A percentile compares a stretch with the other conserved stretches of the same genome.
Conservation (phyloP, 2,797 vertebrate species). For the Kryptolebias ocellatus region DNA sequence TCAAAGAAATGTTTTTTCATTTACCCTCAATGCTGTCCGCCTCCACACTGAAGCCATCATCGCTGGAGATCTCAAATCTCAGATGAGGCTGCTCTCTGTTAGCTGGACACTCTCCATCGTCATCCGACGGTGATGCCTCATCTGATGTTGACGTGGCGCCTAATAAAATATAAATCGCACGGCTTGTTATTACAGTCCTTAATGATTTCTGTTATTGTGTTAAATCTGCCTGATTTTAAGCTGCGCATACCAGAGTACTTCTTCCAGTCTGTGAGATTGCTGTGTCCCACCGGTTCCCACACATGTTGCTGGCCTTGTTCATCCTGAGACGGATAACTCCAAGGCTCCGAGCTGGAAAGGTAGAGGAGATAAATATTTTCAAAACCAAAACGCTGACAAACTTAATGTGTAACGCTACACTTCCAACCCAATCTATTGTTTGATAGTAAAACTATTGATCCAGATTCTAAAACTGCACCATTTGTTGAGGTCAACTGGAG, state of each 20-base stretch:
- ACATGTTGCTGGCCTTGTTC: constrained; percentile 71
- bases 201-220: too few relatives aligned
- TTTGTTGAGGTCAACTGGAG: too few relatives aligned
- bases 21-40: constrained; percentile 90
- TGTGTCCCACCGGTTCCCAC: constrained; percentile 79
- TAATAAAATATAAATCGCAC: constrained; percentile 41
- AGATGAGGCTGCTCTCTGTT: constrained; percentile 86
- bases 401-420: not conserved
- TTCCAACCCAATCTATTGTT: not conserved
- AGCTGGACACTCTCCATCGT: constrained; percentile 78
- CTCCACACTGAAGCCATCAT: constrained; percentile 91
- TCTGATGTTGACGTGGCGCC: constrained; percentile 87
- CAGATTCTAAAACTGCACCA: too few relatives aligned
- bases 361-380: not conserved
- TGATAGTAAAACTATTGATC: too few relatives aligned
- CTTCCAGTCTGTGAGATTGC: constrained; percentile 83
- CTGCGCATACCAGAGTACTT: constrained; percentile 81
- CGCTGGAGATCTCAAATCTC: constrained; percentile 89
- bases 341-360: constrained; percentile 73
- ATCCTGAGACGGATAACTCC: constrained; percentile 68
- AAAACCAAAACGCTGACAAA: not conserved
- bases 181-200: not conserved
- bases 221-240: not conserved
- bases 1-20: not conserved
- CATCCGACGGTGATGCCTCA: constrained; percentile 80